A percentile compares a stretch with the other conserved stretches of the same genome.
Conservation (phyloP, 2,888 invertebrate species). For the Drosophila atroscutellata region DNA sequence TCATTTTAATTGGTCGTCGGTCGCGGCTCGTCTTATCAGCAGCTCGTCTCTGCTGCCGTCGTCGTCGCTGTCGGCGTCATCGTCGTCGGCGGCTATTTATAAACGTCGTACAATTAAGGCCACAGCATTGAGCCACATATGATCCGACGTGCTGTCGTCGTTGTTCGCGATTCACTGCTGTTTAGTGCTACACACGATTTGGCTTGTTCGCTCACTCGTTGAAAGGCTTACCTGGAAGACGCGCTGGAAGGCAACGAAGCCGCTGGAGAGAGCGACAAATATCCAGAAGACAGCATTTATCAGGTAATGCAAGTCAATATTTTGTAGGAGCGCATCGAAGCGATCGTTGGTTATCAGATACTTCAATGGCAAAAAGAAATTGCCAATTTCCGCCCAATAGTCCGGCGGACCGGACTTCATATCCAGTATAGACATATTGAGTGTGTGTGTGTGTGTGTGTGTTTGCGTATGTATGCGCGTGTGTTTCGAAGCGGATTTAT, state of each 20-base stretch:
- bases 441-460: neutral
- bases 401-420: constrained; percentile 82
- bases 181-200: neutral
- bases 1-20: constrained; percentile 29
- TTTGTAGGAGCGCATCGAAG: constrained; percentile 82
- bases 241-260: constrained; percentile 82
- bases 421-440: constrained; percentile 83
- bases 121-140: constrained; percentile 19
- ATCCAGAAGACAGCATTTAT: constrained; percentile 84
- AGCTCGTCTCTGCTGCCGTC: neutral
- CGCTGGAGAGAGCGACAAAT: constrained; percentile 78
- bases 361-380: constrained; percentile 84
- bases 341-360: constrained; percentile 82
- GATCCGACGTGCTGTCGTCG: constrained; percentile 15
- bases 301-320: constrained; percentile 83
- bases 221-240: constrained; percentile 78
- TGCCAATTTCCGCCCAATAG: constrained; percentile 83
- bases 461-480: neutral
- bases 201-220: neutral
- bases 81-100: constrained; percentile 65
- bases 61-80: neutral
- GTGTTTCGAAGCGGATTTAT: neutral
- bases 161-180: neutral
- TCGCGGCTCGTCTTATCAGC: constrained; percentile 27
- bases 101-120: constrained; percentile 50